Evolutionary conservation across 1,140 invertebrate genomes (phyloP), one percentile per base, ranked within the genome.

Genomic region (Drosophila simulans): DNA sequence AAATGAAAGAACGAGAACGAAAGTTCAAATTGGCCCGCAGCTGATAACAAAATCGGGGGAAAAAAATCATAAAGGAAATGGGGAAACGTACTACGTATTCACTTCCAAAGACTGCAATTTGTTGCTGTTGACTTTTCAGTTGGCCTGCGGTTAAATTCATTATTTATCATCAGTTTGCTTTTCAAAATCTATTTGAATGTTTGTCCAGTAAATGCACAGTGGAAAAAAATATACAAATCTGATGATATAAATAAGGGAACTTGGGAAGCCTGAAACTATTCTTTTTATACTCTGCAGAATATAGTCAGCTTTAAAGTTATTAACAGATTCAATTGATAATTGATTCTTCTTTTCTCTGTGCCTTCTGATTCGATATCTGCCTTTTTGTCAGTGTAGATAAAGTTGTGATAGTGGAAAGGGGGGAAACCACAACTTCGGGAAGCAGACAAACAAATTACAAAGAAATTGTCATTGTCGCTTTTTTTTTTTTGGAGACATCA

Each of bases 391-490:
- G 54, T 34, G 22, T 40, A n/a, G n/a, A 11, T 11, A 25, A 37
- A 35, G 31, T 11, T 15, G 27, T 11, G 17, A 5, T 35, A 0
- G 0, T 37, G 11, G 2, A 4, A 4, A 39, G 17, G 22, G 31
- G 13, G 20, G 2, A 31, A 25, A 25, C 25, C 17, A 59, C 40
- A 17, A 12, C 46, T 11, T 37, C n/a, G 42, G 37, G 25, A 4
- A n/a, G 48, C 20, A 69, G 60, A 64, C 83, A 86, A 88, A 89
- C 83, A 88, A 89, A 88, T 89, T 88, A 89, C 84, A 88, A 83
- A 88, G 84, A 88, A 88, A 88, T 89, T 83, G 83, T 80, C 79
- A 55, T 72, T 60, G 79, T 62, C 34, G 58, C 52, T 48, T 39
- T 13, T 4, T 37, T 37, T 37, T 13, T 37, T 13, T 39, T 39